phyloP scores from a whole-genome alignment of 1,140 invertebrate genomes.

The Rhizoglyphus robini region DNA sequence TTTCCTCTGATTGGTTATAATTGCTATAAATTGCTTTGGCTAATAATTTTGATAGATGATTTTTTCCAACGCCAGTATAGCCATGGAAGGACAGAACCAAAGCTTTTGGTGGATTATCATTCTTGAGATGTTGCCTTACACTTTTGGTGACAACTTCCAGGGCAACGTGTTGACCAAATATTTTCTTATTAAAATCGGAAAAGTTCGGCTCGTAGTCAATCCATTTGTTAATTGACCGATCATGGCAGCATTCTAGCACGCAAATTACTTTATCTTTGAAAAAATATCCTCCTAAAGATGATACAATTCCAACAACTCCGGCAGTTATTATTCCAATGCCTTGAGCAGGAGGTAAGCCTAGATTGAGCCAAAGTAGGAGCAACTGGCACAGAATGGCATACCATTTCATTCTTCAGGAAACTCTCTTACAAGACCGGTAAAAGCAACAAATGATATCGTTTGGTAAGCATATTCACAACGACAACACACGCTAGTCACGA shows the following conservation, averaged over 20 bases:
- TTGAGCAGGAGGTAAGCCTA: no score
- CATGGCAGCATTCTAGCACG: background rate
- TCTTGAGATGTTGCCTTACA: conserved; percentile 31
- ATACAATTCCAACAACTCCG: background rate
- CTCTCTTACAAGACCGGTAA: no score
- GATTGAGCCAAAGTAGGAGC: no score
- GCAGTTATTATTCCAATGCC: background rate
- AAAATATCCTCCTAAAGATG: background rate
- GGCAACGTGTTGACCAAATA: conserved; percentile 37
- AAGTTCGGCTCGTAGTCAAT: background rate
- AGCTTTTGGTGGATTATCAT: conserved; percentile 33
- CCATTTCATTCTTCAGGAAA: no score
- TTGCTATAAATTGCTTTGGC: conserved; percentile 55
- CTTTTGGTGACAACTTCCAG: conserved; percentile 28
- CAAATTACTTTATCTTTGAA: background rate
- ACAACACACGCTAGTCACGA: no score
- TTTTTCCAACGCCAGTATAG: conserved; percentile 68
- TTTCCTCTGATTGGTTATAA: conserved; percentile 45
- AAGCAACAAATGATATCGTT: no score
- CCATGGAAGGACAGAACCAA: conserved; percentile 48
- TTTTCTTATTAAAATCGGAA: background rate
- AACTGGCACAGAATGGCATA: no score
- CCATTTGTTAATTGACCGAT: background rate
- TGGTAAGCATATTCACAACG: no score
- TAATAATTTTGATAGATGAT: conserved; percentile 67